Percentiles rank a stretch among this genome's conserved stretches.
Conservation (phyloP, 2,888 invertebrate genomes). For the Galeruca laticollis region DNA sequence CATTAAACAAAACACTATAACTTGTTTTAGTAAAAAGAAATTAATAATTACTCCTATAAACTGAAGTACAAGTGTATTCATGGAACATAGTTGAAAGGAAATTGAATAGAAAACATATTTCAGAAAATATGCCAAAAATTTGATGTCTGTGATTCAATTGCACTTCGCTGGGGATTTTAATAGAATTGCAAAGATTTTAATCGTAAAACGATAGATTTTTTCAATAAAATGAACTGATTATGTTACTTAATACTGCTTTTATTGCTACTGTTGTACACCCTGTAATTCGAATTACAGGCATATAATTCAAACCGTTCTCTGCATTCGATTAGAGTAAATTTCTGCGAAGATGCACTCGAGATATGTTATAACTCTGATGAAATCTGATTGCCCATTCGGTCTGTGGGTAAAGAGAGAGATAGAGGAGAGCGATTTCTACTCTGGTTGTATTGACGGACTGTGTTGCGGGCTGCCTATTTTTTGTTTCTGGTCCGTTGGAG, state of each 20-base stretch:
- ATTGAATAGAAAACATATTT: too few species aligned
- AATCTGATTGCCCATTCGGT: slow-evolving; percentile 31
- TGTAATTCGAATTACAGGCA: slow-evolving; percentile 1
- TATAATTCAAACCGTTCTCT: background rate
- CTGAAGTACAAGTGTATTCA: too few species aligned
- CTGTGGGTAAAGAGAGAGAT: slow-evolving; percentile 8
- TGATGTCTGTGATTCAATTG: too few species aligned
- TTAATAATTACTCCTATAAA: too few species aligned
- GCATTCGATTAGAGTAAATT: slow-evolving; percentile 24
- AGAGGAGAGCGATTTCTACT: slow-evolving; percentile 12
- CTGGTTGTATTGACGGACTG: slow-evolving; percentile 19
- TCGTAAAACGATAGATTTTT: too few species aligned
- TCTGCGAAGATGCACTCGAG: slow-evolving; percentile 32
- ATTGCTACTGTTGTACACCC: background rate
- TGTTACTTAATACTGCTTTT: background rate
- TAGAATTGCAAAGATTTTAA: too few species aligned
- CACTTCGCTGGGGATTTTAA: too few species aligned
- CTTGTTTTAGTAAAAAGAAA: too few species aligned
- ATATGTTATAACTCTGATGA: slow-evolving; percentile 30
- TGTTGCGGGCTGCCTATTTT: slow-evolving; percentile 29
- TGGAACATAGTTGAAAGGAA: too few species aligned
- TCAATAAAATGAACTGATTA: too few species aligned
- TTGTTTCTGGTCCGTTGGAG: slow-evolving; percentile 26
- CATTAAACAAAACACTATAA: too few species aligned
- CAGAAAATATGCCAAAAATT: too few species aligned